Base-by-base conservation (phyloP, 2,888 invertebrate genomes). In the Hyposoter dolosus region DNA sequence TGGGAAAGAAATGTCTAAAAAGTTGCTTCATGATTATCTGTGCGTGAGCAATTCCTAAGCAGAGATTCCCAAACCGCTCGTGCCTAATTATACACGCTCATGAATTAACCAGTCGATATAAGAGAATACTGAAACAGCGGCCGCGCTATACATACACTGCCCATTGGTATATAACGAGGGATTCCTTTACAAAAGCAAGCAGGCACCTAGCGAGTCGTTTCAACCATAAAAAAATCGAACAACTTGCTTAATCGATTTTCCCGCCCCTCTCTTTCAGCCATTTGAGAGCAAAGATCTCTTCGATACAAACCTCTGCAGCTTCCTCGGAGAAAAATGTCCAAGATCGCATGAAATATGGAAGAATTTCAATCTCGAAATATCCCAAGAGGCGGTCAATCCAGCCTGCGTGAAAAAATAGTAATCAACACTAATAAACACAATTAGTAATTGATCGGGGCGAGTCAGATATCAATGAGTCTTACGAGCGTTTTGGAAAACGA, bases 11-110 rank as follows among this genome's bases (percentile, higher is more conserved):
- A 23, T 23, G n/a, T 40, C n/a, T 9, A 5, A 10, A 66, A 10
- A 66, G 65, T 50, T 47, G 17, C n/a, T 15, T 32, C 35, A 53
- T 56, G 79, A 28, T 56, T 45, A 63, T 53, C 15, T 53, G 45
- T 32, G 7, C 28, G 71, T 47, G 32, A 17, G 69, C 50, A 50
- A 84, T 77, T 87, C 81, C 84, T 87, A 87, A 88, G 88, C 87
- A 88, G 90, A 88, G 74, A 75, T 63, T 69, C 32, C 32, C 74
- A 43, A 74, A 68, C 74, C 74, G 74, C 66, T 85, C 78, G 82
- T 66, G 75, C 84, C 88, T 88, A 91, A 90, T 91, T 91, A 91
- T 86, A 90, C 84, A 85, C 85, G 81, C 85, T 88, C 88, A 89
- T 88, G 82, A 83, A 89, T 88, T 89, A 90, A 88, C 86, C 87